phyloP scores from a whole-genome alignment of 2,113 vertebrate species.

The Nothocercus julius region DNA sequence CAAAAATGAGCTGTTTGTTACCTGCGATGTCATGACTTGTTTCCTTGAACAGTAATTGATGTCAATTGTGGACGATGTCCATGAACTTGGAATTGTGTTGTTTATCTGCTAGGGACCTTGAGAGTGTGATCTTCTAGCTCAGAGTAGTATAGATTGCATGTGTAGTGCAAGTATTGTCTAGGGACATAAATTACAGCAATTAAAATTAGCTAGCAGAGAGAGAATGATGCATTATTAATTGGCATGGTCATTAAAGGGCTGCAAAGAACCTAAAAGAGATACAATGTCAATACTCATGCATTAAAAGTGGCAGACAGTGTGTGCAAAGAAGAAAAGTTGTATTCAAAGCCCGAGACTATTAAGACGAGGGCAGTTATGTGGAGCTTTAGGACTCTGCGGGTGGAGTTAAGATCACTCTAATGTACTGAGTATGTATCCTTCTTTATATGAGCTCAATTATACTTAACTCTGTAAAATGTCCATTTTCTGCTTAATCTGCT shows the following conservation, averaged over 20 bases:
- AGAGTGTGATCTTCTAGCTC: slow-evolving; percentile 42
- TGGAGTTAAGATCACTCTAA: background rate
- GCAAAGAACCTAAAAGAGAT: slow-evolving; percentile 73
- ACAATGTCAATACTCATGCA: slow-evolving; percentile 76
- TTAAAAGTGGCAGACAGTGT: slow-evolving; percentile 57
- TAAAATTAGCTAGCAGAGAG: slow-evolving; percentile 73
- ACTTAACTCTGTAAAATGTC: background rate
- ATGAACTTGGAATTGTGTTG: slow-evolving; percentile 48
- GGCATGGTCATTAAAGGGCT: slow-evolving; percentile 78
- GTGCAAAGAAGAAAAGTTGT: slow-evolving; percentile 16
- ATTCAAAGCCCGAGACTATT: slow-evolving; percentile 71
- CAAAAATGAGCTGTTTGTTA: slow-evolving; percentile 25
- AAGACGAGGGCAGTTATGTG: slow-evolving; percentile 50
- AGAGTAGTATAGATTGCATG: slow-evolving; percentile 59
- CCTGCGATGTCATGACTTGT: background rate
- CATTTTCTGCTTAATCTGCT: slow-evolving; percentile 1
- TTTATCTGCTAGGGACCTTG: slow-evolving; percentile 60
- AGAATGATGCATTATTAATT: slow-evolving; percentile 79
- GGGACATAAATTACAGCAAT: slow-evolving; percentile 76
- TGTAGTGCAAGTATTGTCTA: slow-evolving; percentile 57
- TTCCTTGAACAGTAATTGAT: slow-evolving; percentile 44
- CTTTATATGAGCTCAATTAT: no score
- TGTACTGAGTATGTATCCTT: background rate
- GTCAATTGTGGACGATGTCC: slow-evolving; percentile 24
- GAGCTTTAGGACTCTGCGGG: slow-evolving; percentile 30